These are phyloP conservation scores for Kryptolebias marmoratus DNA, from an alignment of 2,113 vertebrate genomes.

Conservation along the genomic window DNA sequence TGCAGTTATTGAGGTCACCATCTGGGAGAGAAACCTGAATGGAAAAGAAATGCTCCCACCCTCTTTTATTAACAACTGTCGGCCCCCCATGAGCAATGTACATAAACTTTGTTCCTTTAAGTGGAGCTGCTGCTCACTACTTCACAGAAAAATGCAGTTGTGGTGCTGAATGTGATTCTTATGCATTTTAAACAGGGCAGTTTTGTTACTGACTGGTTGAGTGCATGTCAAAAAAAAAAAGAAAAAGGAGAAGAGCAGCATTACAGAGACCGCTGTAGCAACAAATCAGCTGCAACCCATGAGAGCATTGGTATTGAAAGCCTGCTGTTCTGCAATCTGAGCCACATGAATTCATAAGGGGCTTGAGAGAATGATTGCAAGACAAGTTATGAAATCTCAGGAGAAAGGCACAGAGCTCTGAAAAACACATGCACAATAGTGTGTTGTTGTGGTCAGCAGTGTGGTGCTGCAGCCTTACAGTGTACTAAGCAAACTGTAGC, in stretches of 20 bases:
- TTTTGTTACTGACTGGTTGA: slow-evolving; percentile 3
- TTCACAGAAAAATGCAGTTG: slow-evolving; percentile 1
- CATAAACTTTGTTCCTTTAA: slow-evolving; percentile 43
- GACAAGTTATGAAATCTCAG: slow-evolving; percentile 29
- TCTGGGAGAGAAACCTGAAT: slow-evolving; percentile 43
- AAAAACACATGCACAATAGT: slow-evolving; percentile 27
- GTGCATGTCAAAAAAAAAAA: slow-evolving; percentile 11
- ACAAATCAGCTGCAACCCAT: slow-evolving; percentile 26
- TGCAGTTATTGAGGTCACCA: slow-evolving; percentile 52
- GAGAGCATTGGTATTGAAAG: slow-evolving; percentile 16
- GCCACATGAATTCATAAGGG: slow-evolving; percentile 16
- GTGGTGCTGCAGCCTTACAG: slow-evolving; percentile 35
- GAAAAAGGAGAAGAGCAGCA: neutral
- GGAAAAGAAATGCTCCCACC: slow-evolving; percentile 29
- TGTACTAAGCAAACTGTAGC: slow-evolving; percentile 42
- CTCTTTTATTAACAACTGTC: slow-evolving; percentile 55
- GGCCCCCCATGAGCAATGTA: slow-evolving; percentile 41
- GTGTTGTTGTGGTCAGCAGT: slow-evolving; percentile 25
- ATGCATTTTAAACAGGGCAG: slow-evolving; percentile 14
- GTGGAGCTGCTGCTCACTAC: slow-evolving; percentile 9
- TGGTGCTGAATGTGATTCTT: neutral
- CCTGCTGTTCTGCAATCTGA: slow-evolving; percentile 27
- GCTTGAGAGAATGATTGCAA: slow-evolving; percentile 41
- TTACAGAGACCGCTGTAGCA: slow-evolving; percentile 7
- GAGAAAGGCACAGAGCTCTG: slow-evolving; percentile 1